Evolutionary conservation across 2,888 invertebrate genomes (phyloP).

Genomic region (Phragmatobia fuliginosa): DNA sequence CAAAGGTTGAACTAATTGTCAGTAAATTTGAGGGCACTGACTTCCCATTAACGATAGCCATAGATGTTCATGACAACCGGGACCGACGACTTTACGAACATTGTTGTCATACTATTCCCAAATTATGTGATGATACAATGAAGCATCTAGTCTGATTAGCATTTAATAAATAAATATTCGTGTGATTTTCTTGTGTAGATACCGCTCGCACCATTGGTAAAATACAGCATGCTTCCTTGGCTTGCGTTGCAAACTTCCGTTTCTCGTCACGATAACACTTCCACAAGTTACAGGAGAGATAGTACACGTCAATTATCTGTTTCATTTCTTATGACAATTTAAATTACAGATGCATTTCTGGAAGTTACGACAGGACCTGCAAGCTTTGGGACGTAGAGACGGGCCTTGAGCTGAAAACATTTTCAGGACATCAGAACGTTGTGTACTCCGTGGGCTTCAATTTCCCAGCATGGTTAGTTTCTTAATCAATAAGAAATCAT

Average conservation of each 20-base stretch:
- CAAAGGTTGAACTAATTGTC: no score
- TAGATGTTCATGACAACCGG: no score
- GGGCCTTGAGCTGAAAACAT: constrained; percentile 89
- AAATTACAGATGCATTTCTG: constrained; percentile 89
- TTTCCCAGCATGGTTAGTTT: constrained; percentile 89
- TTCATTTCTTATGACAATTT: background rate
- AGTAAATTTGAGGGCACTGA: no score
- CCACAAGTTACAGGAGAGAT: background rate
- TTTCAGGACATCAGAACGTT: constrained; percentile 92
- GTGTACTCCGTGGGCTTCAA: constrained; percentile 93
- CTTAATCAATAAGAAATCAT: background rate
- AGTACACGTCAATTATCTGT: background rate
- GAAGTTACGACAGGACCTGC: constrained; percentile 94
- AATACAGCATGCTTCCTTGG: no score
- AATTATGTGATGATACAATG: no score
- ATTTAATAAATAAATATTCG: no score
- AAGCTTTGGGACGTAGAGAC: constrained; percentile 92
- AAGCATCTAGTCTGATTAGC: no score
- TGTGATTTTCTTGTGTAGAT: no score
- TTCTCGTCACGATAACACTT: background rate
- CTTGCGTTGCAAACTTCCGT: background rate
- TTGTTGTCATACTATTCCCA: no score
- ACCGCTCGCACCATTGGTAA: no score
- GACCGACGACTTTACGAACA: no score
- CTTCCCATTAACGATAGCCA: no score